Evolutionary conservation across 2,888 invertebrate species (phyloP).

Genomic region (Limnephilus rhombicus): DNA sequence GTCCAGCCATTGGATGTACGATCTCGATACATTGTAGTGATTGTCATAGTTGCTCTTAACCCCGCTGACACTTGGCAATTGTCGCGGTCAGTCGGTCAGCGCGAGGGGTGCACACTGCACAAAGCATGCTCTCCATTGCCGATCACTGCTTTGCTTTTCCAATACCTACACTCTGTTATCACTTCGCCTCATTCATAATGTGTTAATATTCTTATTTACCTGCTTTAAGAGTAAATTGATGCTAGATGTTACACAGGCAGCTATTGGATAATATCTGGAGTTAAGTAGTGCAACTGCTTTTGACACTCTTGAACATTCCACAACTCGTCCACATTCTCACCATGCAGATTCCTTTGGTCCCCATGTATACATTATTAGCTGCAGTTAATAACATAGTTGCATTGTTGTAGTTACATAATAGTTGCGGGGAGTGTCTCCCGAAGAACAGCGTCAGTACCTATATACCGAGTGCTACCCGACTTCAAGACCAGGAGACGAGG

Average conservation of each 20-base stretch:
- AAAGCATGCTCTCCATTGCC: not conserved
- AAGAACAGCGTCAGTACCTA: not conserved
- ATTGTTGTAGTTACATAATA: too few species aligned
- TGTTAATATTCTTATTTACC: not conserved
- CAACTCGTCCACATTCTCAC: not conserved
- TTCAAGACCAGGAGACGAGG: not conserved
- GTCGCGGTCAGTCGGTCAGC: not conserved
- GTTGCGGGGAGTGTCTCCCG: not conserved
- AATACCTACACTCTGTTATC: not conserved
- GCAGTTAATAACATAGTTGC: too few species aligned
- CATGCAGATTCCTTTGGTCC: not conserved
- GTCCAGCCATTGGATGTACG: constrained; percentile 26
- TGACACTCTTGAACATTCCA: not conserved
- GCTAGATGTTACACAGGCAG: not conserved
- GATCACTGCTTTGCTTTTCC: not conserved
- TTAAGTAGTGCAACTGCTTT: not conserved
- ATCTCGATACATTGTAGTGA: constrained; percentile 17
- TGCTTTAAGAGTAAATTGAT: too few species aligned
- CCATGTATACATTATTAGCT: not conserved
- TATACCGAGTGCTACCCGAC: too few species aligned
- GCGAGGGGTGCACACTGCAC: constrained; percentile 4
- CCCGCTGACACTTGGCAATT: constrained; percentile 27
- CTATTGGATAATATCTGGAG: not conserved
- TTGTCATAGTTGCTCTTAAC: constrained; percentile 10
- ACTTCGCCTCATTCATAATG: too few species aligned